phyloP scores from a whole-genome alignment of 2,797 vertebrate species.

The Cichlasoma orientale region DNA sequence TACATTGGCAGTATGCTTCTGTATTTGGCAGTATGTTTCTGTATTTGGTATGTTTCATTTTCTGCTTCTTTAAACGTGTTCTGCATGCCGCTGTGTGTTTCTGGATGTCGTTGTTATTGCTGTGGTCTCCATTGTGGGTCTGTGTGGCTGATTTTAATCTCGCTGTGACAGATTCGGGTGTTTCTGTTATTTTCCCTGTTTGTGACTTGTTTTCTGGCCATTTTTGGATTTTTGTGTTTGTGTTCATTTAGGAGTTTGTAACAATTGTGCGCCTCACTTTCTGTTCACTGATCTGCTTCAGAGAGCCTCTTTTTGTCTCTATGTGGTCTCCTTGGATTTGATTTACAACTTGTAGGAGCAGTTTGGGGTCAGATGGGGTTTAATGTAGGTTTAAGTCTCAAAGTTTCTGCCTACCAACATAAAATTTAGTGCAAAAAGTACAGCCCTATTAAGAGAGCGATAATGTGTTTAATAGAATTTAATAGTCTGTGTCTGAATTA shows the following conservation, averaged over 20 bases:
- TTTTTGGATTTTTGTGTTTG: not conserved
- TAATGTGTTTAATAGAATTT: not conserved
- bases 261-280: not conserved
- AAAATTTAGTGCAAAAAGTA: not conserved
- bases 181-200: not conserved
- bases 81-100: no score
- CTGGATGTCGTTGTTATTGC: no score
- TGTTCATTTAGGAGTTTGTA: not conserved
- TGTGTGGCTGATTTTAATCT: not conserved
- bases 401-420: not conserved
- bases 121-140: not conserved
- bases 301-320: not conserved
- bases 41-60: not conserved
- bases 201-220: not conserved
- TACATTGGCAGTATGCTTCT: not conserved
- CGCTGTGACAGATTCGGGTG: no score
- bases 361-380: not conserved
- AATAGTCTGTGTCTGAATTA: not conserved
- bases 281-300: not conserved
- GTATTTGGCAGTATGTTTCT: not conserved
- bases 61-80: not conserved
- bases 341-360: not conserved
- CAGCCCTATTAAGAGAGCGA: not conserved
- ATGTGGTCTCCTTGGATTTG: not conserved
- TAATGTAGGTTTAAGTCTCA: not conserved